Evolutionary conservation across 2,888 invertebrate genomes (phyloP), one percentile per base, ranked within the genome.

Genomic region (Chydorus sphaericus): DNA sequence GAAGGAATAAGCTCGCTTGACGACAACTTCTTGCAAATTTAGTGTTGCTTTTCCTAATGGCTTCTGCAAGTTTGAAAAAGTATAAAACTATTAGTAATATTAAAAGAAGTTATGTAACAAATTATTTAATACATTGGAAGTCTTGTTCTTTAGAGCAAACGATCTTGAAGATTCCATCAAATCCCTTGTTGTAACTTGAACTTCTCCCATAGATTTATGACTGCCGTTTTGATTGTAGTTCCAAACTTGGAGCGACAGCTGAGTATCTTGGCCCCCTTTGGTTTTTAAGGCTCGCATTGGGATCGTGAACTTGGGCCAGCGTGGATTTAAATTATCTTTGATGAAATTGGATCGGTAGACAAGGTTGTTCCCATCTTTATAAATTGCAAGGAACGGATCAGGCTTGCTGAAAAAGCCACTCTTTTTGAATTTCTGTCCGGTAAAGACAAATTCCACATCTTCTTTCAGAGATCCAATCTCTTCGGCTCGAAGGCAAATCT

Each of bases 311-410:
- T 64, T 62, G 57, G 67, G 66, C 77, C 78, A 79, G 5, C 68
- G 69, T 11, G 78, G 78, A 63, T 76, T 73, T 38, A 73, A 63
- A 10, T 73, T 74, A 59, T 71, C 72, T 62, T 70, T 73, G 49
- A 73, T 68, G 20, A 71, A 71, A 63, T 77, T 77, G 38, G 75
- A 76, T 62, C 75, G 71, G 62, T 76, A 73, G 2, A 75, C 75
- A 8, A 75, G 66, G 55, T 72, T 69, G 20, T 60, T 71, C 64
- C 73, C 68, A 3, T 66, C 62, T 61, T 70, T 71, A 48, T 65
- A 68, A 28, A 72, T 65, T 36, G 65, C 66, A 16, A 70, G 60
- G 61, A 69, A 70, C 8, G 70, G 69, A 60, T 67, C 67, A 5
- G 68, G 52, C 18, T 33, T 66, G 29, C 66, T 66, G 57, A 67